These are phyloP conservation scores for Littorina saxatilis DNA, from an alignment of 1,140 invertebrate species.

Conservation along the genomic window DNA sequence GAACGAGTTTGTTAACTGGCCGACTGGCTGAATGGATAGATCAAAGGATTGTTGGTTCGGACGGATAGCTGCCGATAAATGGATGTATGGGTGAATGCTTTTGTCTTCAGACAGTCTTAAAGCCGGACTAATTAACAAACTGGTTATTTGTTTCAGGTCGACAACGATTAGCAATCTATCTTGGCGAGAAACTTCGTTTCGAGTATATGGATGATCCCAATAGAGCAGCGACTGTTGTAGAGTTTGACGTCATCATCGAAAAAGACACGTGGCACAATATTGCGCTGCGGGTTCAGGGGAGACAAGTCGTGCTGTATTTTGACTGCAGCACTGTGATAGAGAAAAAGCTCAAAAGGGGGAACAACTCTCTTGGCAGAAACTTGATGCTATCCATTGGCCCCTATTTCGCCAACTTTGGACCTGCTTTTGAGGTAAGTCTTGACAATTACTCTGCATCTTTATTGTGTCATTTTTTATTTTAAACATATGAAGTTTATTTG, in stretches of 20 bases:
- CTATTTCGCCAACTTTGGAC: slow-evolving; percentile 61
- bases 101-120: too few species aligned
- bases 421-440: slow-evolving; percentile 57
- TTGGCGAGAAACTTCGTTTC: slow-evolving; percentile 40
- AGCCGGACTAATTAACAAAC: too few species aligned
- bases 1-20: too few species aligned
- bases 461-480: not conserved
- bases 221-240: slow-evolving; percentile 40
- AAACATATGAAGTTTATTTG: too few species aligned
- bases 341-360: slow-evolving; percentile 46
- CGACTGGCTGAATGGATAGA: too few species aligned
- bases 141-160: too few species aligned
- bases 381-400: slow-evolving; percentile 64
- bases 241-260: slow-evolving; percentile 55
- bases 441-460: too few species aligned
- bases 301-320: slow-evolving; percentile 55
- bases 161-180: slow-evolving; percentile 59
- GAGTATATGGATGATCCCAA: slow-evolving; percentile 26
- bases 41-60: too few species aligned
- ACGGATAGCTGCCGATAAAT: too few species aligned
- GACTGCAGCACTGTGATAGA: slow-evolving; percentile 63
- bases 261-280: slow-evolving; percentile 64
- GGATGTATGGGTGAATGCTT: too few species aligned
- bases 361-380: slow-evolving; percentile 53
- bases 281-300: slow-evolving; percentile 55